Conservation (phyloP, 1,140 invertebrate species). For the Pseudachorutes palmiensis region DNA sequence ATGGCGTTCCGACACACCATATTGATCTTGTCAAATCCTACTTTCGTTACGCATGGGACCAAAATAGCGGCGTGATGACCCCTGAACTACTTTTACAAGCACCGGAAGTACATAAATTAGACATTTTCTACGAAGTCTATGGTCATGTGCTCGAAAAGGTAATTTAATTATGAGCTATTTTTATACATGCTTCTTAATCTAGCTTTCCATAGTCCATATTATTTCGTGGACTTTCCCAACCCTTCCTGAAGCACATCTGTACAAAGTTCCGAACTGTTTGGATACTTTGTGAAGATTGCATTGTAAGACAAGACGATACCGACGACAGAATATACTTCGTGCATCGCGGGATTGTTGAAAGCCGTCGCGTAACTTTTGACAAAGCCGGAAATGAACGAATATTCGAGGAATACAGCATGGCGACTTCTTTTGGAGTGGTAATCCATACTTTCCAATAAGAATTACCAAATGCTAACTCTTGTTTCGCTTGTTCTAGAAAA, state of each 20-base stretch:
- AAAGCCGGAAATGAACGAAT: neutral
- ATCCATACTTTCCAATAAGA: neutral
- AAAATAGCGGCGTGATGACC: slow-evolving; percentile 18
- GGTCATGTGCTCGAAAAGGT: slow-evolving; percentile 12
- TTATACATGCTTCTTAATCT: too few species aligned
- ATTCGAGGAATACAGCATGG: neutral
- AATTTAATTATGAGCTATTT: too few species aligned
- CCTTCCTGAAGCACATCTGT: slow-evolving; percentile 8
- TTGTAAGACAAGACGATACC: slow-evolving; percentile 11
- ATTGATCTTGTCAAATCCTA: neutral
- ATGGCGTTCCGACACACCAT: slow-evolving; percentile 5
- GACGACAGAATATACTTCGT: slow-evolving; percentile 22
- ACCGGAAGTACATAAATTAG: slow-evolving; percentile 8
- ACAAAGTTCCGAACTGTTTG: neutral
- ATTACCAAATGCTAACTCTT: neutral
- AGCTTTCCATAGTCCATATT: slow-evolving; percentile 16
- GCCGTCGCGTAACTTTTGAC: neutral
- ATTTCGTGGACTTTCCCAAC: neutral
- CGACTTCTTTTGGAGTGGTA: neutral
- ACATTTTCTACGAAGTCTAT: slow-evolving; percentile 11
- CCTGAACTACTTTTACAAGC: slow-evolving; percentile 17
- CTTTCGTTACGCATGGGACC: slow-evolving; percentile 17
- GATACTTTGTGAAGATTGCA: slow-evolving; percentile 15
- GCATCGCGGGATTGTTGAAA: slow-evolving; percentile 16
- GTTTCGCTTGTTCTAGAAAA: neutral